These are phyloP conservation scores for Siniperca obscura DNA, from an alignment of 2,797 vertebrate genomes.

Conservation along the genomic window DNA sequence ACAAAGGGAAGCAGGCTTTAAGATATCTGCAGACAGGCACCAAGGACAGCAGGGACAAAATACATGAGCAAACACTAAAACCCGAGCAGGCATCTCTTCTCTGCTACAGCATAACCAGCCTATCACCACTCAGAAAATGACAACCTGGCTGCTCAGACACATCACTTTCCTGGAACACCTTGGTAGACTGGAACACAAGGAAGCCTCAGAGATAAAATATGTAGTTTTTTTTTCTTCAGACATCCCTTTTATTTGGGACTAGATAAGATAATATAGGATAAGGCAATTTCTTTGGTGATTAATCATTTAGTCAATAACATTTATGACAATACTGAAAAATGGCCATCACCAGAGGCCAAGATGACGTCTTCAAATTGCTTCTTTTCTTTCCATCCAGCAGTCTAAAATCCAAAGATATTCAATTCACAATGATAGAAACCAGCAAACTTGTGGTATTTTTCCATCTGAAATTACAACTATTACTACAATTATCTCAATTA, in stretches of 20 bases:
- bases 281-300: no score
- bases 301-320: no score
- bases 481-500: not conserved
- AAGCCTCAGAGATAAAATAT: not conserved
- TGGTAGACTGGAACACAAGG: not conserved
- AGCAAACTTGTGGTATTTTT: not conserved
- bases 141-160: constrained; percentile 15
- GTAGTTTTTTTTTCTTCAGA: not conserved
- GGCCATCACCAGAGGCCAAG: no score
- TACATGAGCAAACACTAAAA: constrained; percentile 30
- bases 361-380: not conserved
- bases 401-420: not conserved
- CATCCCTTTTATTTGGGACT: not conserved
- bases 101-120: constrained; percentile 19
- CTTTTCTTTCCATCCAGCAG: not conserved
- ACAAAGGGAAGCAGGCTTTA: constrained; percentile 61
- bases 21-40: constrained; percentile 45
- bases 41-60: constrained; percentile 64
- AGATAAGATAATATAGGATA: not conserved
- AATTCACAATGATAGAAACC: not conserved
- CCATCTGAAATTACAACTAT: no score
- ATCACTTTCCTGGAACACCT: constrained; percentile 12
- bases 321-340: no score
- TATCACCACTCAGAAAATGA: constrained; percentile 29
- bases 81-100: constrained; percentile 15